Conservation (phyloP, 2,888 invertebrate species). For the Mamestra brassicae region DNA sequence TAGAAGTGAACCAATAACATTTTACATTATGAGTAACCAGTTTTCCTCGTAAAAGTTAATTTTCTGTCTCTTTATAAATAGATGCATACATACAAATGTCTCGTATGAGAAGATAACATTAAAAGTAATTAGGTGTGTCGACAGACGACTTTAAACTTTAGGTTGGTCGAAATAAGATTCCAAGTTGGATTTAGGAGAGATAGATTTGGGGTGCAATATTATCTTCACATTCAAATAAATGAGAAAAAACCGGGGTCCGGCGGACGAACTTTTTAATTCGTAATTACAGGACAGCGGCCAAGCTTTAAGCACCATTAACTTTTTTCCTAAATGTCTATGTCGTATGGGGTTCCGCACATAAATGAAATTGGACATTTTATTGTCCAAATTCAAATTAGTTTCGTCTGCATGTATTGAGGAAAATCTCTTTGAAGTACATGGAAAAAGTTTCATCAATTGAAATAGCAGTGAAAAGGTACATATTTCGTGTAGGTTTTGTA, state of each 20-base stretch:
- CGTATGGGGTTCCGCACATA: conserved; percentile 79
- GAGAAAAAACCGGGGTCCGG: conserved; percentile 88
- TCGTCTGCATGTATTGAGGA: conserved; percentile 52
- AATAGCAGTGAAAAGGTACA: neutral
- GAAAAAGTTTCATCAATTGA: conserved; percentile 9
- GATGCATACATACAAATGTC: conserved; percentile 82
- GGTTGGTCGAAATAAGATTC: conserved; percentile 50
- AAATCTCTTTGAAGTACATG: conserved; percentile 44
- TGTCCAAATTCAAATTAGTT: conserved; percentile 82
- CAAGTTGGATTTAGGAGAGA: conserved; percentile 54
- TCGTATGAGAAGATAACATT: conserved; percentile 86
- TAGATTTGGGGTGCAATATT: conserved; percentile 86
- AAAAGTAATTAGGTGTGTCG: conserved; percentile 82
- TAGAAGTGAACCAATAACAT: conserved; percentile 57
- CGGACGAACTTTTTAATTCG: conserved; percentile 90
- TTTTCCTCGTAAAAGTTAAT: conserved; percentile 82
- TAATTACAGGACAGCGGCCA: conserved; percentile 90
- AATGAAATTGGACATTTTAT: conserved; percentile 83
- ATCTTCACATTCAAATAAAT: conserved; percentile 89
- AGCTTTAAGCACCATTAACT: conserved; percentile 90
- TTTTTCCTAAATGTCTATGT: conserved; percentile 87
- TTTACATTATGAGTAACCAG: conserved; percentile 63
- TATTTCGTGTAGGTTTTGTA: neutral
- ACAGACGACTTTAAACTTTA: conserved; percentile 72
- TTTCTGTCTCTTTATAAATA: conserved; percentile 81